A percentile compares a stretch with the other conserved stretches of the same genome.
These are phyloP conservation scores for Dasypogon diadema DNA, from an alignment of 2,888 invertebrate genomes.

Conservation along the genomic window DNA sequence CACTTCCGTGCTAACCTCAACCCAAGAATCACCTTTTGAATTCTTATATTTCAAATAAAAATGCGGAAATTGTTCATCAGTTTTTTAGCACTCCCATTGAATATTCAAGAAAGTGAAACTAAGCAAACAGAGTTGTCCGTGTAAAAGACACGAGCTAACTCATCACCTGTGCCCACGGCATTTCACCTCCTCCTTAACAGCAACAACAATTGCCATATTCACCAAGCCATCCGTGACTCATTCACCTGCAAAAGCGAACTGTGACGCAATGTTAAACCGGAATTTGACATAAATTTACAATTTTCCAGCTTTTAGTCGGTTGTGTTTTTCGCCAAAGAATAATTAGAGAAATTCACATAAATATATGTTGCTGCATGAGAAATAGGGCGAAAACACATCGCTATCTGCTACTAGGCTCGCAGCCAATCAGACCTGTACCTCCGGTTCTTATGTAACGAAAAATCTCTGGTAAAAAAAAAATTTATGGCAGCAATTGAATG, in stretches of 20 bases:
- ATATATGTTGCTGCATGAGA: neutral
- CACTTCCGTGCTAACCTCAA: too few species aligned
- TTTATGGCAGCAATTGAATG: constrained; percentile 24
- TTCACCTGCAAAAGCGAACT: neutral
- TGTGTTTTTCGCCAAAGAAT: neutral
- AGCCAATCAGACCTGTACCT: neutral
- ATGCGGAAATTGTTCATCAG: too few species aligned
- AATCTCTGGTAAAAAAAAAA: constrained; percentile 10
- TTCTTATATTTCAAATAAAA: too few species aligned
- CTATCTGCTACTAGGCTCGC: neutral
- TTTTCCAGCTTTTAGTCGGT: neutral
- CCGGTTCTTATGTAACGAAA: constrained; percentile 27
- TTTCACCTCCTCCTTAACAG: too few species aligned
- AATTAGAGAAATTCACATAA: neutral
- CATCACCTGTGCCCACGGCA: neutral
- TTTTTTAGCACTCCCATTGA: too few species aligned
- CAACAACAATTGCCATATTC: neutral
- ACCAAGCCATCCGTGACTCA: constrained; percentile 20
- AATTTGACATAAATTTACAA: neutral
- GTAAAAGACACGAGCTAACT: too few species aligned
- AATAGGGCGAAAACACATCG: neutral
- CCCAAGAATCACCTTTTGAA: too few species aligned
- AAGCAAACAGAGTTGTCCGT: too few species aligned
- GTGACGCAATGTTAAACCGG: constrained; percentile 1
- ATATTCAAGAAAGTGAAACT: too few species aligned